These are phyloP conservation scores for Ectemnius lituratus DNA, from an alignment of 2,888 invertebrate genomes.

Conservation along the genomic window DNA sequence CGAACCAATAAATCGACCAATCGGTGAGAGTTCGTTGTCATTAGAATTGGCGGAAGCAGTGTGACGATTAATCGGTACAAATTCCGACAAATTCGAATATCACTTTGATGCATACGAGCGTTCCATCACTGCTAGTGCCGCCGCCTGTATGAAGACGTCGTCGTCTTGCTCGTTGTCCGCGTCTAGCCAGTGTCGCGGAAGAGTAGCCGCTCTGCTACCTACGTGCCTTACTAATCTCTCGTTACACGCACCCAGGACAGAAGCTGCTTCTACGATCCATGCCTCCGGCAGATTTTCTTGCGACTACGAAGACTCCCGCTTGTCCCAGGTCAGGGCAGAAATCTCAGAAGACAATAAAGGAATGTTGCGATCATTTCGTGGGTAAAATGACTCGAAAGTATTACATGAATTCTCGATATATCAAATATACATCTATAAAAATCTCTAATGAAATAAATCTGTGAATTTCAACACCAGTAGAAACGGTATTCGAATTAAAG, in stretches of 20 bases:
- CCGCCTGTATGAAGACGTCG: constrained; percentile 58
- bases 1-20: too few species aligned
- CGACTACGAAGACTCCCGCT: constrained; percentile 2
- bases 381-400: too few species aligned
- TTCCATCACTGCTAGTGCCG: constrained; percentile 64
- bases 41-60: constrained; percentile 14
- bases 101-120: constrained; percentile 67
- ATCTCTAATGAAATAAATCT: too few species aligned
- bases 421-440: too few species aligned
- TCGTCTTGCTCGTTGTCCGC: constrained; percentile 36
- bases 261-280: constrained; percentile 22
- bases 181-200: constrained; percentile 31
- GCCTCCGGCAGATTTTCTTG: constrained; percentile 13
- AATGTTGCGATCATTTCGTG: too few species aligned
- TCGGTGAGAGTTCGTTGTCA: too few species aligned
- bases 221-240: constrained; percentile 59
- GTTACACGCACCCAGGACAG: constrained; percentile 46
- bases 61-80: constrained; percentile 64
- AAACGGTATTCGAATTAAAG: too few species aligned
- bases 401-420: too few species aligned
- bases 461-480: too few species aligned
- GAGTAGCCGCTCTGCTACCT: constrained; percentile 31
- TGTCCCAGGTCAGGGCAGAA: constrained; percentile 54
- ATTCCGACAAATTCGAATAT: constrained; percentile 71
- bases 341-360: constrained; percentile 27